Percentiles rank a stretch among this genome's conserved stretches.
These are phyloP conservation scores for Mycalesis mineus DNA, from an alignment of 2,888 invertebrate genomes.

Conservation along the genomic window DNA sequence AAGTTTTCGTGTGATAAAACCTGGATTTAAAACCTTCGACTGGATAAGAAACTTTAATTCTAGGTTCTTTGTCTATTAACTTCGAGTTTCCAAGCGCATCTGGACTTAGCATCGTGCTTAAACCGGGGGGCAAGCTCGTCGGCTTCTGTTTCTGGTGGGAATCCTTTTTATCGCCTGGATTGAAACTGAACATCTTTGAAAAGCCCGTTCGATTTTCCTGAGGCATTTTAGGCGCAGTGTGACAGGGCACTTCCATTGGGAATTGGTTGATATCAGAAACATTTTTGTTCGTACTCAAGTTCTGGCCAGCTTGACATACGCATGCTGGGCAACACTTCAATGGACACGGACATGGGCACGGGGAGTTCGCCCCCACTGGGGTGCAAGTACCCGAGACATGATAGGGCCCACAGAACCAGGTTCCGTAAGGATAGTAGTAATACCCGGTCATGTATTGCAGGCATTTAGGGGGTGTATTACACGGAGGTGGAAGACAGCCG, in stretches of 20 bases:
- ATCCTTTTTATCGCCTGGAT: slow-evolving; percentile 17
- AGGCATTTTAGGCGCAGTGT: background rate
- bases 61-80: background rate
- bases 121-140: slow-evolving; percentile 1
- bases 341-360: slow-evolving; percentile 36
- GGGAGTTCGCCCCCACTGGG: slow-evolving; percentile 36
- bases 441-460: slow-evolving; percentile 63
- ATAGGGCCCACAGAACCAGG: slow-evolving; percentile 66
- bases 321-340: slow-evolving; percentile 22
- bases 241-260: slow-evolving; percentile 12
- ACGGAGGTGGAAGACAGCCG: slow-evolving; percentile 54
- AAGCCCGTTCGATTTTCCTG: slow-evolving; percentile 30
- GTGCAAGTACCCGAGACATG: slow-evolving; percentile 50
- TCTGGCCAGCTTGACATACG: slow-evolving; percentile 15
- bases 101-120: slow-evolving; percentile 3
- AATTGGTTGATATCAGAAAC: background rate
- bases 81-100: background rate
- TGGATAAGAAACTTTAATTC: slow-evolving; percentile 4
- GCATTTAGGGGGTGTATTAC: slow-evolving; percentile 53
- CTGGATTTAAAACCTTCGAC: background rate
- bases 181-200: slow-evolving; percentile 45
- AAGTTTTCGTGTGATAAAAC: slow-evolving; percentile 8
- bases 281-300: background rate
- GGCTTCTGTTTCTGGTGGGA: slow-evolving; percentile 5
- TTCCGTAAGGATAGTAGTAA: slow-evolving; percentile 64